Evolutionary conservation across 1,140 invertebrate species (phyloP).

Genomic region (Ptiloglossa arizonensis): DNA sequence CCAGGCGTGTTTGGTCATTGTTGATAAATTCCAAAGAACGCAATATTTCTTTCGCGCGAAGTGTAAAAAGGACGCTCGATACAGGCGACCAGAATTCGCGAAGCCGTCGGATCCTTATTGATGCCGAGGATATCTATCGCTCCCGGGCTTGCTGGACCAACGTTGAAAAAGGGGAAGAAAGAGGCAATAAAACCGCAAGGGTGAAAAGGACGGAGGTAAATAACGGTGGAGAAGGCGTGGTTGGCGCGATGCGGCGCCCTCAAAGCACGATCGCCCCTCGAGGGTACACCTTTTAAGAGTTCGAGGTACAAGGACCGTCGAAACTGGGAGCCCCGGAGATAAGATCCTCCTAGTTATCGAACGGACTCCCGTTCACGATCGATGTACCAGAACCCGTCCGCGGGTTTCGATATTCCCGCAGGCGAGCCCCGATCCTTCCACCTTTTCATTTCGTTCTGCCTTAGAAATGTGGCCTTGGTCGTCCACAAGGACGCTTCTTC

Average conservation of each 20-base stretch:
- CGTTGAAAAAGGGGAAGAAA: conserved; percentile 55
- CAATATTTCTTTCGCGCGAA: too few species aligned
- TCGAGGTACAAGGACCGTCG: conserved; percentile 64
- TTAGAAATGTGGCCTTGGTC: conserved; percentile 58
- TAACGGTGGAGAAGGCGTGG: conserved; percentile 75
- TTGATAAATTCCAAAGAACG: too few species aligned
- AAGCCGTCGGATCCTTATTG: conserved; percentile 60
- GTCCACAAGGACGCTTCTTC: conserved; percentile 57
- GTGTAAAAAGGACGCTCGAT: too few species aligned
- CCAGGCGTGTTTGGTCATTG: too few species aligned
- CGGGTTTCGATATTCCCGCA: conserved; percentile 49
- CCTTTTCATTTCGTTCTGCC: conserved; percentile 40
- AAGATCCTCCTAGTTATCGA: conserved; percentile 78
- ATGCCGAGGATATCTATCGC: conserved; percentile 73
- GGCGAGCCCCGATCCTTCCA: conserved; percentile 43
- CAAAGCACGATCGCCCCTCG: conserved; percentile 72
- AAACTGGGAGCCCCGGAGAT: conserved; percentile 75
- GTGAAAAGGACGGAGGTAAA: conserved; percentile 72
- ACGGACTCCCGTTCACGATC: conserved; percentile 72
- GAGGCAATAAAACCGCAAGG: conserved; percentile 72
- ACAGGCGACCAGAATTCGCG: conserved; percentile 23
- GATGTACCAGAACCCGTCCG: conserved; percentile 60
- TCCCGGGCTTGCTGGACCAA: conserved; percentile 70
- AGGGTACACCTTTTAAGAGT: conserved; percentile 70
- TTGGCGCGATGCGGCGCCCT: conserved; percentile 74